Evolutionary conservation across 2,888 invertebrate species (phyloP).

Genomic region (Minunthozetes semirufus): DNA sequence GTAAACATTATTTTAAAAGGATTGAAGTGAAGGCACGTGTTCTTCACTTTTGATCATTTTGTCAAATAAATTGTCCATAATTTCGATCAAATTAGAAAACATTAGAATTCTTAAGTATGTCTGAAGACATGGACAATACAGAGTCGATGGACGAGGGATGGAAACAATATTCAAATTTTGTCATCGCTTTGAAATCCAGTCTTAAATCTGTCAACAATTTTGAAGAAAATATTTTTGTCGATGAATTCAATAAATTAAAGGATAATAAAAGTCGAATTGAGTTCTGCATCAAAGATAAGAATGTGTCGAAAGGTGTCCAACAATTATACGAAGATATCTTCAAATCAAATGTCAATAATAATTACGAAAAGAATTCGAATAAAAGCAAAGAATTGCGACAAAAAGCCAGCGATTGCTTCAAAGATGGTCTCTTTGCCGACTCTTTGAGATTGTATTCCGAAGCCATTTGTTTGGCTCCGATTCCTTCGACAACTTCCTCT

Average conservation of each 20-base stretch:
- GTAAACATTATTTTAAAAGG: too few species aligned
- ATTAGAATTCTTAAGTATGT: neutral
- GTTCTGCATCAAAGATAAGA: neutral
- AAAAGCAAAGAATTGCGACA: neutral
- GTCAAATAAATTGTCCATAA: too few species aligned
- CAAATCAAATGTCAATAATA: neutral
- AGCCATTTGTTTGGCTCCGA: conserved; percentile 26
- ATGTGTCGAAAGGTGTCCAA: neutral
- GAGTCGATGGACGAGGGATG: conserved; percentile 2
- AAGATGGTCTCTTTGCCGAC: neutral
- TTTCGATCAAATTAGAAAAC: too few species aligned
- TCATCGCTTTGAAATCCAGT: neutral
- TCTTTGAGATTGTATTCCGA: neutral
- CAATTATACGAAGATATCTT: conserved; percentile 13
- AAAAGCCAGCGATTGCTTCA: conserved; percentile 2
- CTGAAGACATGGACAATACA: too few species aligned
- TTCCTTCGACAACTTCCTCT: neutral
- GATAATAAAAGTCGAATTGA: neutral
- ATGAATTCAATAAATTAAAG: neutral
- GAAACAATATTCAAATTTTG: conserved; percentile 13
- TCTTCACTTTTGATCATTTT: too few species aligned
- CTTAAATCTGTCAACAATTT: neutral
- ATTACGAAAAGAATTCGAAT: neutral
- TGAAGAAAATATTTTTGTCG: neutral
- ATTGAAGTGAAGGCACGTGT: too few species aligned